Conservation (phyloP, 2,797 vertebrate genomes). For the Selene dorsalis region DNA sequence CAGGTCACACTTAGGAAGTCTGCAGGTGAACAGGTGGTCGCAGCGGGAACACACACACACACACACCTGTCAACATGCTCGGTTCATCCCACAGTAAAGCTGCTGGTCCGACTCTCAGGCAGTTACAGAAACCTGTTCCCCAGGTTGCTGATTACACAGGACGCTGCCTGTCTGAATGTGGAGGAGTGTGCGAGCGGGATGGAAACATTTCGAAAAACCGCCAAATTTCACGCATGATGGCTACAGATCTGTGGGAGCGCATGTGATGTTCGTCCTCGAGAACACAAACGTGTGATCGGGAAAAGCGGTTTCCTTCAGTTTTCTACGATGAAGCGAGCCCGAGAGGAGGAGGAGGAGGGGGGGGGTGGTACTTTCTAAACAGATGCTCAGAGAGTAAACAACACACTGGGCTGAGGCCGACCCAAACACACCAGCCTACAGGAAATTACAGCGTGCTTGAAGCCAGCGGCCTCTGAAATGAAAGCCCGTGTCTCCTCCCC, state of each 20-base stretch:
- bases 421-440: conserved; percentile 29
- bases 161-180: too few relatives aligned
- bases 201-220: too few relatives aligned
- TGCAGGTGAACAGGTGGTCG: too few relatives aligned
- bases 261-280: not conserved
- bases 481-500: not conserved
- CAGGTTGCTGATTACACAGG: not conserved
- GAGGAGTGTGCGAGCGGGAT: too few relatives aligned
- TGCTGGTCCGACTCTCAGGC: not conserved
- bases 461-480: conserved; percentile 34
- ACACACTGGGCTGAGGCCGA: not conserved
- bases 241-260: not conserved
- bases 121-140: conserved; percentile 22
- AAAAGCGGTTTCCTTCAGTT: not conserved
- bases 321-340: not conserved
- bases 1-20: too few relatives aligned
- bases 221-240: not conserved
- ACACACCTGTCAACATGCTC: not conserved
- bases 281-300: not conserved
- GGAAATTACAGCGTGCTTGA: conserved; percentile 61
- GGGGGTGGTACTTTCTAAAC: not conserved
- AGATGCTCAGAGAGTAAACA: conserved; percentile 37
- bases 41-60: too few relatives aligned
- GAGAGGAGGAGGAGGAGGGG: too few relatives aligned
- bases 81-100: not conserved